These are phyloP conservation scores for Cercopithecus mitis DNA, from an alignment of 2,797 vertebrate genomes.

Conservation along the genomic window DNA sequence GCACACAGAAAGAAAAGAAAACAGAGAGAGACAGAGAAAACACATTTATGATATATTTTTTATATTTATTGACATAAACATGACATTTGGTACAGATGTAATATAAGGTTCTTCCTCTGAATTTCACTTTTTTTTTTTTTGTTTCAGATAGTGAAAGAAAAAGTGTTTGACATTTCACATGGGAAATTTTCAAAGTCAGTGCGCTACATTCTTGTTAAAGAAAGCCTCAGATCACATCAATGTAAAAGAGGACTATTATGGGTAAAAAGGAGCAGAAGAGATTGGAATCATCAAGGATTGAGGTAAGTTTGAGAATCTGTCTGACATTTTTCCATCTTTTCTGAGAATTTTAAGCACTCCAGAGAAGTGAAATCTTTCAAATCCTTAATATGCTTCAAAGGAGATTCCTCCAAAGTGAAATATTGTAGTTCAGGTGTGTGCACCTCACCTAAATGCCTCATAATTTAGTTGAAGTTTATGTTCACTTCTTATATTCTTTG, in stretches of 20 bases:
- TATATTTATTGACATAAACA: background rate
- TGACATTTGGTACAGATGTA: background rate
- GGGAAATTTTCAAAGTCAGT: background rate
- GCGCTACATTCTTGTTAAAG: background rate
- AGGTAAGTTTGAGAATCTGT: background rate
- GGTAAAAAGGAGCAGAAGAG: background rate
- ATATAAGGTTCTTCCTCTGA: background rate
- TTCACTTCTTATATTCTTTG: background rate
- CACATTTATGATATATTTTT: background rate
- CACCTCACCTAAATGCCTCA: background rate
- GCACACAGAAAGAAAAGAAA: too few relatives aligned
- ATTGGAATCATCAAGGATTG: background rate
- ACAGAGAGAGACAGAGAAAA: too few relatives aligned
- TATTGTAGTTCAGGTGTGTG: background rate
- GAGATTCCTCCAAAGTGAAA: background rate
- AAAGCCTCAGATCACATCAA: background rate
- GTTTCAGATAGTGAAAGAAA: background rate
- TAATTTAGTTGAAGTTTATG: background rate
- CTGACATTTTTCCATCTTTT: background rate
- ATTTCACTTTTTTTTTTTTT: background rate
- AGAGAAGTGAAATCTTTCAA: constrained; percentile 11
- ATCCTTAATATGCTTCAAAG: background rate
- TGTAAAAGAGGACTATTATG: background rate
- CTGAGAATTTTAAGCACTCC: background rate
- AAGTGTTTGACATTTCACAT: background rate